Evolutionary conservation across 2,888 invertebrate genomes (phyloP), one percentile per base, ranked within the genome.

Genomic region (Tinea trinotella): DNA sequence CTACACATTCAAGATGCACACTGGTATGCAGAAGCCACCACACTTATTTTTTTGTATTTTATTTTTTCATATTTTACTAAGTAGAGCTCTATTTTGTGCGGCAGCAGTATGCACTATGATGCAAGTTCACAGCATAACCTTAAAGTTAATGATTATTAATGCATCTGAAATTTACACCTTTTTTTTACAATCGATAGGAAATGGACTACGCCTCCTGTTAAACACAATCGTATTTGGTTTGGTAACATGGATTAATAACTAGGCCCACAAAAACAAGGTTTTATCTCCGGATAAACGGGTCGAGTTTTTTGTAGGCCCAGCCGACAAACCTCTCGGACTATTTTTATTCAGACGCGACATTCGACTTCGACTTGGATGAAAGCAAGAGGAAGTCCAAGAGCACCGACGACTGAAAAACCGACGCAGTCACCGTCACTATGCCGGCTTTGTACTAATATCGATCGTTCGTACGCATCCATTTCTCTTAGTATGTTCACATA

Each of bases 21-120:
- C 76, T 71, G 75, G 70, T 74, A 77, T 77, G 81, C 81, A 81
- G 76, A 74, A 77, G 83, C 83, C 83, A 84, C 83, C 40, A 40
- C 40, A 40, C 40, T 3, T 6, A 2, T 40, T 40, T 40, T 40
- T 30, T 40, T 40, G n/a, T 40, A 40, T 2, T 40, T 40, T 40
- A 3, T 40, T 2, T 13, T 40, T 40, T 40, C n/a, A 40, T 13
- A 13, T n/a, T 13, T 40, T 40, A 24, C 5, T 13, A 40, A 12
- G 13, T n/a, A 40, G 2, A 13, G 7, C 4, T n/a, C n/a, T 12
- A 40, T 40, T 81, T 83, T 83, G 84, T 84, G 84, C 84, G 81
- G 84, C 68, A 82, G 82, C 84, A n/a, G 78, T 75, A 80, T 75
- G 80, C 83, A 74, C 70, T 75, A 74, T 77, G 79, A 73, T 74